Evolutionary conservation across 1,140 invertebrate species (phyloP).

Genomic region (Goniozus legneri): DNA sequence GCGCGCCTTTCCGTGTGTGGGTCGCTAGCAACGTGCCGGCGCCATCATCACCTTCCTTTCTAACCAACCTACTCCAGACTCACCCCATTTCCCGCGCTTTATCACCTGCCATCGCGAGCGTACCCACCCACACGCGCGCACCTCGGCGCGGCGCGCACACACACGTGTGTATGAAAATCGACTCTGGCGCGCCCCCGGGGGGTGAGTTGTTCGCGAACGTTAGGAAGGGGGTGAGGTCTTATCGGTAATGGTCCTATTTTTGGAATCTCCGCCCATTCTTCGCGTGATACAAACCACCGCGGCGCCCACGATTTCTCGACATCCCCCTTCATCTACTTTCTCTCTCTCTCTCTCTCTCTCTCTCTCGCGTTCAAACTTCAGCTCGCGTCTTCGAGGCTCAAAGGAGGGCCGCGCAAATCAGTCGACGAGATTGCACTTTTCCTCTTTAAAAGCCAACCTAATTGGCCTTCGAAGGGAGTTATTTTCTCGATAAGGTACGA

Average conservation of each 20-base stretch:
- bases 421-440: too few species aligned
- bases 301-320: not conserved
- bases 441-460: too few species aligned
- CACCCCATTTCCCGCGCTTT: conserved; percentile 40
- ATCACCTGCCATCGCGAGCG: conserved; percentile 51
- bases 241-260: conserved; percentile 55
- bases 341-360: not conserved
- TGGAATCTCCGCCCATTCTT: conserved; percentile 54
- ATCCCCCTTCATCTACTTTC: not conserved
- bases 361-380: not conserved
- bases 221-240: conserved; percentile 44
- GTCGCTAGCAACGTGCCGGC: too few species aligned
- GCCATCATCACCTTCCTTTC: conserved; percentile 24
- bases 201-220: too few species aligned
- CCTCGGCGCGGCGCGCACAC: not conserved
- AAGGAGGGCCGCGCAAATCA: too few species aligned
- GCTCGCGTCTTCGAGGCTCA: not conserved
- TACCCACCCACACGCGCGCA: conserved; percentile 30
- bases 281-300: conserved; percentile 38
- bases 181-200: conserved; percentile 33
- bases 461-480: not conserved
- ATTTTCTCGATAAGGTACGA: too few species aligned
- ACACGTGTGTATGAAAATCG: conserved; percentile 19
- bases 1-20: not conserved
- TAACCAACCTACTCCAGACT: conserved; percentile 30